Percentiles rank a stretch among this genome's conserved stretches.
These are phyloP conservation scores for Tetrapedia diversipes DNA, from an alignment of 2,888 invertebrate genomes.

Conservation along the genomic window DNA sequence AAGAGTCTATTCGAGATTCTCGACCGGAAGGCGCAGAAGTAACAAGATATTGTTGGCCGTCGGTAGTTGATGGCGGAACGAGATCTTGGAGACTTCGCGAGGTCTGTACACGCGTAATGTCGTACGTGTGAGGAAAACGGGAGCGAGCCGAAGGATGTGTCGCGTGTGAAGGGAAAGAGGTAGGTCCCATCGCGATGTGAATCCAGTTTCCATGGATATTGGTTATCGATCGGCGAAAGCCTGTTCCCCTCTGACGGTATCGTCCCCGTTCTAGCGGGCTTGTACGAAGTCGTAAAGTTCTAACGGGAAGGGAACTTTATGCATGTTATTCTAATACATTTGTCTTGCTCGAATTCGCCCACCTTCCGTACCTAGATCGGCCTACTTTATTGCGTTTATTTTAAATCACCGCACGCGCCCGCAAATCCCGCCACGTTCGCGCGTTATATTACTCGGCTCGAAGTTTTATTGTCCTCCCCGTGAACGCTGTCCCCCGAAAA, in stretches of 20 bases:
- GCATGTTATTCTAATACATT: constrained; percentile 41
- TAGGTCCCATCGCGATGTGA: constrained; percentile 36
- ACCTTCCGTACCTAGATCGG: background rate
- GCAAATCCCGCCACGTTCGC: background rate
- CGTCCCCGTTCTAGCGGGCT: background rate
- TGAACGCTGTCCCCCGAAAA: background rate
- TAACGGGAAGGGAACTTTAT: constrained; percentile 34
- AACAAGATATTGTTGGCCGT: constrained; percentile 26
- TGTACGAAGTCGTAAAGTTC: constrained; percentile 35
- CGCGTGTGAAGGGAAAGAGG: constrained; percentile 2
- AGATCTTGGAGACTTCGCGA: constrained; percentile 13
- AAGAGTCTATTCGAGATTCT: background rate
- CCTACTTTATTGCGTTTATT: constrained; percentile 23
- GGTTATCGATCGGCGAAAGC: constrained; percentile 63
- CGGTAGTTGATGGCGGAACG: constrained; percentile 9
- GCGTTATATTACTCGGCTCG: background rate
- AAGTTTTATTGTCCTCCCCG: background rate
- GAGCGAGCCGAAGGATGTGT: constrained; percentile 10
- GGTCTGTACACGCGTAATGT: constrained; percentile 46
- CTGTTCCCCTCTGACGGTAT: constrained; percentile 34
- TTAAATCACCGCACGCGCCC: constrained; percentile 35
- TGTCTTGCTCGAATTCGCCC: constrained; percentile 18
- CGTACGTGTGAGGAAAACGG: constrained; percentile 52
- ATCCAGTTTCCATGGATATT: constrained; percentile 70
- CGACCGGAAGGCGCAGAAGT: background rate